Evolutionary conservation across 92 coral and sea anemone genomes (phyloP).

Genomic region (Siderastrea radians): DNA sequence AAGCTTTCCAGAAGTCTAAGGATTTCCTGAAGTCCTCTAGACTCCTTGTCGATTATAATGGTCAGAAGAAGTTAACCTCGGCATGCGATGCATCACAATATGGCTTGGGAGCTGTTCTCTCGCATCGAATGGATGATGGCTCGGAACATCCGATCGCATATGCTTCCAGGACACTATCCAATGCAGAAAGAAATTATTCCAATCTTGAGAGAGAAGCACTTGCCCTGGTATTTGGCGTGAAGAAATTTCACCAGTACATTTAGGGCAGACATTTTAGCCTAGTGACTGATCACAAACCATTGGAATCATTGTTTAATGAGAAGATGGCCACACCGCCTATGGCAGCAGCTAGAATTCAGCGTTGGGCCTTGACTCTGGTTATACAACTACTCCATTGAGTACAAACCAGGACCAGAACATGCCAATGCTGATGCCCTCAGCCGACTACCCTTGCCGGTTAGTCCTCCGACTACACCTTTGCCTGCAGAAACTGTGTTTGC

Average conservation of each 20-base stretch:
- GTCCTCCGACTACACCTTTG: constrained; percentile 13
- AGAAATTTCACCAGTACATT: constrained; percentile 42
- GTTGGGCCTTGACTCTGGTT: constrained; percentile 14
- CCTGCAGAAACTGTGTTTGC: constrained; percentile 37
- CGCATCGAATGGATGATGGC: constrained; percentile 27
- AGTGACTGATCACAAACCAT: constrained; percentile 72
- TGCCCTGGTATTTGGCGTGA: constrained; percentile 7
- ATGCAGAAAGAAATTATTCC: constrained; percentile 29
- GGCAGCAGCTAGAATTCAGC: constrained; percentile 66
- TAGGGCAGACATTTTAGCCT: constrained; percentile 68
- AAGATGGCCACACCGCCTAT: constrained; percentile 62
- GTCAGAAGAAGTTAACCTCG: constrained; percentile 8
- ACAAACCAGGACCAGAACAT: constrained; percentile 65
- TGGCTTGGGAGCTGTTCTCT: constrained; percentile 31
- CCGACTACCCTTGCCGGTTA: constrained; percentile 25
- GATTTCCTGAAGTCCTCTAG: constrained; percentile 19
- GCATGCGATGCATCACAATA: constrained; percentile 33
- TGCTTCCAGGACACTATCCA: constrained; percentile 10
- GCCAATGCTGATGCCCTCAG: constrained; percentile 55
- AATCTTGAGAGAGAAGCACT: constrained; percentile 48
- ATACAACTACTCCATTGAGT: constrained; percentile 45
- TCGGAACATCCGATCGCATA: constrained; percentile 24
- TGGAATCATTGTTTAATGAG: constrained; percentile 50
- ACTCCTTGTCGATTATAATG: constrained; percentile 41
- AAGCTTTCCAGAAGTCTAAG: constrained; percentile 30